Base-by-base conservation (phyloP, 2,113 vertebrate genomes). In the Charadrius vociferus region DNA sequence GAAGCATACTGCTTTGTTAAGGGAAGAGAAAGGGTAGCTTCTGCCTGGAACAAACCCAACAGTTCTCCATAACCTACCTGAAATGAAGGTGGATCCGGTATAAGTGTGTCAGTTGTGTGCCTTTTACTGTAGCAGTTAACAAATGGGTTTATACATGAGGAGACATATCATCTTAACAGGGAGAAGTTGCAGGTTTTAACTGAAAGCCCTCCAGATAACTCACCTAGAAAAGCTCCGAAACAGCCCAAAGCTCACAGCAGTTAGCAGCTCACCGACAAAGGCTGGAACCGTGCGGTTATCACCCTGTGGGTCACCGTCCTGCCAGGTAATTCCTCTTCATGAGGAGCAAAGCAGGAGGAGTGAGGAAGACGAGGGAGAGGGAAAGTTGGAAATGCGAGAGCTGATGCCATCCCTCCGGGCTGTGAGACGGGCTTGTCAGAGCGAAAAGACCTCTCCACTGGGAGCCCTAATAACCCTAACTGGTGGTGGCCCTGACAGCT, bases 331-430 rank as follows among this genome's bases (percentile, higher is more conserved):
- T 58, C 43, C n/a, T 58, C 34, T 19, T 29, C n/a, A 34, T 1
- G 6, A 43, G 17, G 43, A 61, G 59, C 14, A 12, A 36, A 67
- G 34, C n/a, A 8, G n/a, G 20, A 61, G 21, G 6, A 21, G 8
- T 32, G 23, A 6, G 8, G 10, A 29, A 67, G 53, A 9, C 1
- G 7, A 39, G 34, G 20, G 24, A 61, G 34, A n/a, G 19, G 32
- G 45, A 37, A 55, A 65, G 43, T 0, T 36, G 41, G 61, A 36
- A 88, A 22, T 1, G 0, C 1, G 3, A 56, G 26, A 41, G 26
- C 23, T 86, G 66, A 43, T 36, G 34, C 17, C 56, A 32, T 20
- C 20, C 10, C 32, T 30, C 22, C 14, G 41, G 17, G 36, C 27
- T 58, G 16, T 6, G 23, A 45, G 29, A 20, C 1, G 2, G 56